Evolutionary conservation across 2,113 vertebrate species (phyloP).

Genomic region (Narcine bancroftii): DNA sequence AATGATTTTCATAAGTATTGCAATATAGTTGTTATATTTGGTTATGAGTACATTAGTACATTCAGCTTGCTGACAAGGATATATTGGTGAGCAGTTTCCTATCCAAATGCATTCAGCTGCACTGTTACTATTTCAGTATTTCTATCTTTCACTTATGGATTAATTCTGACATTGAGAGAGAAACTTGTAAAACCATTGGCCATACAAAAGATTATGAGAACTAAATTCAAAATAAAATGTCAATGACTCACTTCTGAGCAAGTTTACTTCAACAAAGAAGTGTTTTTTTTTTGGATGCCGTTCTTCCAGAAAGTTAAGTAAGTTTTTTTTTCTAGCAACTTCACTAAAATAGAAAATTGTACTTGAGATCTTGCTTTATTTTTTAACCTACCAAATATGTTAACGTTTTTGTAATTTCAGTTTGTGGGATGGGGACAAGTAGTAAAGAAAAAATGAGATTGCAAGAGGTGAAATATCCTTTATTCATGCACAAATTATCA

Average conservation of each 20-base stretch:
- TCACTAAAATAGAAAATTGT: background rate
- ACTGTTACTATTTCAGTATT: background rate
- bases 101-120: background rate
- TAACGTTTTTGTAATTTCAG: background rate
- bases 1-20: background rate
- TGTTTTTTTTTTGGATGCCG: background rate
- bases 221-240: background rate
- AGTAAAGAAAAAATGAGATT: background rate
- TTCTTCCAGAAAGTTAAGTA: background rate
- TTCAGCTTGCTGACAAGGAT: background rate
- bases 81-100: background rate
- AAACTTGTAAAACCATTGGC: background rate
- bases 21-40: background rate
- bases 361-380: background rate
- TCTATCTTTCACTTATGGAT: background rate
- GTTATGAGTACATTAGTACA: background rate
- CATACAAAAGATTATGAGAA: background rate
- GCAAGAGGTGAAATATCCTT: background rate
- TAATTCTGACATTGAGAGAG: background rate
- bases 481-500: background rate
- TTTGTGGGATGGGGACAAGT: background rate
- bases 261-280: background rate
- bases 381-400: background rate
- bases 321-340: too few relatives aligned
- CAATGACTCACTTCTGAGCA: background rate